A percentile compares a stretch with the other conserved stretches of the same genome.
These are phyloP conservation scores for Dicyrtoma fusca DNA, from an alignment of 2,888 invertebrate species.

Conservation along the genomic window DNA sequence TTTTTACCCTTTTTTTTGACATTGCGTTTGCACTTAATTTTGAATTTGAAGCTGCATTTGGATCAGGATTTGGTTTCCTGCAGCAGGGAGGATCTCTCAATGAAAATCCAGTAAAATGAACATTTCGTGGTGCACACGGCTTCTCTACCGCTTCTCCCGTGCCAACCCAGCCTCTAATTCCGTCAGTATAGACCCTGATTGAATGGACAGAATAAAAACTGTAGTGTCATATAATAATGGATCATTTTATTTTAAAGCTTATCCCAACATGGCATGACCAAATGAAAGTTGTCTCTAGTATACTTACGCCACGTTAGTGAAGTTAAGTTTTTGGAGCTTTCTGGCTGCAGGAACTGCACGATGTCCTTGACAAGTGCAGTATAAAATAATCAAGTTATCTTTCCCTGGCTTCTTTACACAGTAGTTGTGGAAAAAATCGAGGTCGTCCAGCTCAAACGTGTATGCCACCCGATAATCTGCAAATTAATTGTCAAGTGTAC, in stretches of 20 bases:
- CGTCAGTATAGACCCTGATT: slow-evolving; percentile 46
- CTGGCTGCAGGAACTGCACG: slow-evolving; percentile 45
- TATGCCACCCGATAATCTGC: slow-evolving; percentile 57
- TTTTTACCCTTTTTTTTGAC: too few relatives aligned
- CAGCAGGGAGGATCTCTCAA: not conserved
- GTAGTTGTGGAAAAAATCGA: slow-evolving; percentile 45
- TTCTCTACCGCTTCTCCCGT: slow-evolving; percentile 41
- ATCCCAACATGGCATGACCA: too few relatives aligned
- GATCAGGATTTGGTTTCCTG: too few relatives aligned
- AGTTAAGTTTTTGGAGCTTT: slow-evolving; percentile 41
- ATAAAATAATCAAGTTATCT: slow-evolving; percentile 39
- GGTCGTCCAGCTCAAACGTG: slow-evolving; percentile 46
- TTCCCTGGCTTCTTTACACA: slow-evolving; percentile 49
- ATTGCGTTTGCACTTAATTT: too few relatives aligned
- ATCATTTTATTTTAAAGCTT: too few relatives aligned
- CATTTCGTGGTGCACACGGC: slow-evolving; percentile 10
- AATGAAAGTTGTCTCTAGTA: too few relatives aligned
- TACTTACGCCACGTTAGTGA: too few relatives aligned
- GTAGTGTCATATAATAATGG: too few relatives aligned
- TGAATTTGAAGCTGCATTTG: too few relatives aligned
- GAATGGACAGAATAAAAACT: too few relatives aligned
- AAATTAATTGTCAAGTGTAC: not conserved
- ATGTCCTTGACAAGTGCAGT: slow-evolving; percentile 44
- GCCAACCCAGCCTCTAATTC: slow-evolving; percentile 46
- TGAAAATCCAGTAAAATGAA: slow-evolving; percentile 19